Conservation (phyloP, 2,888 invertebrate species). For the Agrotis segetum region DNA sequence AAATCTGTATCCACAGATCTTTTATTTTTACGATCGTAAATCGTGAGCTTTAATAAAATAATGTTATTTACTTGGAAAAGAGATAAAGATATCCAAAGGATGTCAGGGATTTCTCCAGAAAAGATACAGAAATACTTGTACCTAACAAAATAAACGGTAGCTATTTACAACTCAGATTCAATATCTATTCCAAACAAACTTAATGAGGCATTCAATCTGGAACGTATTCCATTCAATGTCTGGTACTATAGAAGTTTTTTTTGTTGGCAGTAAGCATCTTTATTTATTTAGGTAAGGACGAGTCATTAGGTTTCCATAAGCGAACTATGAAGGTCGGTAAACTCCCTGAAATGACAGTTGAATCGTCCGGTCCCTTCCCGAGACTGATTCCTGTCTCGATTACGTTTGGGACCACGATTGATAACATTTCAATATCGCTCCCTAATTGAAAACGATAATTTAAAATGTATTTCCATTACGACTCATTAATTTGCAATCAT, state of each 20-base stretch:
- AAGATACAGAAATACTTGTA: slow-evolving; percentile 17
- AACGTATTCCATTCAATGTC: slow-evolving; percentile 35
- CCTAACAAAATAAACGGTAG: slow-evolving; percentile 7
- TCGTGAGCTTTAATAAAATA: background rate
- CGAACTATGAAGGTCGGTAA: slow-evolving; percentile 56
- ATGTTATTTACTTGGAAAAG: background rate
- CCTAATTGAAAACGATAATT: slow-evolving; percentile 65
- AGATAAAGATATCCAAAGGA: background rate
- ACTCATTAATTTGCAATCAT: slow-evolving; percentile 55
- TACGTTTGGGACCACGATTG: slow-evolving; percentile 62
- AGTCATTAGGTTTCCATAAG: slow-evolving; percentile 68
- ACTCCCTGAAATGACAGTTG: slow-evolving; percentile 61
- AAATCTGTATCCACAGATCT: background rate
- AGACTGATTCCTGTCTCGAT: slow-evolving; percentile 64
- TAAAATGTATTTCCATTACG: slow-evolving; percentile 60
- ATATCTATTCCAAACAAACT: slow-evolving; percentile 35
- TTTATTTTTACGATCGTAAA: background rate
- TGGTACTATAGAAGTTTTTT: slow-evolving; percentile 15
- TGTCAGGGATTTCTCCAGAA: slow-evolving; percentile 11
- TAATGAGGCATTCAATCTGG: slow-evolving; percentile 44
- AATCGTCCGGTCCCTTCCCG: slow-evolving; percentile 46
- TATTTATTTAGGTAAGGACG: slow-evolving; percentile 21
- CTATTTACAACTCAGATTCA: slow-evolving; percentile 18
- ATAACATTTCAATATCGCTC: slow-evolving; percentile 60
- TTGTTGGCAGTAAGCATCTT: slow-evolving; percentile 35